These are phyloP conservation scores for Drosophila suzukii DNA, from an alignment of 1,140 invertebrate species.

Conservation along the genomic window DNA sequence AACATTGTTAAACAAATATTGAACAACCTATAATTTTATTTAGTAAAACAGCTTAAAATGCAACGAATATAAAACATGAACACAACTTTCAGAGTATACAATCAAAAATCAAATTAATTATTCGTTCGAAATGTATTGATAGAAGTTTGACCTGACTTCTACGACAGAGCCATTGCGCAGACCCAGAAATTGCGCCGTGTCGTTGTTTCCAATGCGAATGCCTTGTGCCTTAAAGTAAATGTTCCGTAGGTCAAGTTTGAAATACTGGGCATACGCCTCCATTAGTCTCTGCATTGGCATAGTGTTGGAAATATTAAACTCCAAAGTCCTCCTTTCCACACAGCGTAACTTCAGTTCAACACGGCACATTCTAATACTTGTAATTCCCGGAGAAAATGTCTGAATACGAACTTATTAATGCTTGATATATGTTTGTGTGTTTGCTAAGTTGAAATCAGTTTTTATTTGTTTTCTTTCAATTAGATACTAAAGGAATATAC, in stretches of 20 bases:
- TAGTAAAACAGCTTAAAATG: background rate
- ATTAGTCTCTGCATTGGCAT: background rate
- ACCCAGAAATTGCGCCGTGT: background rate
- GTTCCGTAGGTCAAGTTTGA: background rate
- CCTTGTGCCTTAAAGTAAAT: background rate
- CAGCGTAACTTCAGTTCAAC: background rate
- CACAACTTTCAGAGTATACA: background rate
- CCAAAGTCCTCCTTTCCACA: constrained; percentile 26
- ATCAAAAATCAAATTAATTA: background rate
- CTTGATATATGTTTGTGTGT: background rate
- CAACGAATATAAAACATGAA: too few relatives aligned
- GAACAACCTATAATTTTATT: too few relatives aligned
- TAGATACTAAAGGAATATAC: too few relatives aligned
- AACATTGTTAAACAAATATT: too few relatives aligned
- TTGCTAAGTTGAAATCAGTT: background rate
- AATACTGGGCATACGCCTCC: background rate
- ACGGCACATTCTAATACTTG: background rate
- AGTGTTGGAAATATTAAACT: background rate
- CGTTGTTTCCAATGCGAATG: background rate
- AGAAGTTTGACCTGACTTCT: background rate
- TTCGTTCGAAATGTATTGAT: background rate
- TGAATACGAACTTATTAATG: background rate
- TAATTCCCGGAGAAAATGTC: background rate
- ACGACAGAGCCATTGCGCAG: background rate
- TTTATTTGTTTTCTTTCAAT: too few relatives aligned